Conservation (phyloP, 2,888 invertebrate genomes). For the Cephus rjabovi region DNA sequence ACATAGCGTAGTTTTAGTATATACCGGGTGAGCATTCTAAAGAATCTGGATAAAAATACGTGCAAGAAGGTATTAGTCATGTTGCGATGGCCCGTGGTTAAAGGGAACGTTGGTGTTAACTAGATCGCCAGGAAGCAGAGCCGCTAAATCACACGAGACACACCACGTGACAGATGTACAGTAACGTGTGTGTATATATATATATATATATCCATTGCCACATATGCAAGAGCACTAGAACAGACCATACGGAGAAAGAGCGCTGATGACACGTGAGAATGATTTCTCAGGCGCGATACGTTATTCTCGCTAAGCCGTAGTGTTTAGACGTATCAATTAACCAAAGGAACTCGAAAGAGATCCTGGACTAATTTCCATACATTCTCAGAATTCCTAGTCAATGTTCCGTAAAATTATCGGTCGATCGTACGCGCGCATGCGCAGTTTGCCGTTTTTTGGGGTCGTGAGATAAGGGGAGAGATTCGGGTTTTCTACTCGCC, state of each 20-base stretch:
- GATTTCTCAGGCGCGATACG: conserved; percentile 1
- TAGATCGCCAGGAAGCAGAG: conserved; percentile 54
- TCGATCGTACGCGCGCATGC: conserved; percentile 20
- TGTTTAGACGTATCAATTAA: conserved; percentile 53
- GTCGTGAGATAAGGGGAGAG: background rate
- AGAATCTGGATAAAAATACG: conserved; percentile 53
- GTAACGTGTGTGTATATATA: background rate
- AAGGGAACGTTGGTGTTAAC: conserved; percentile 42
- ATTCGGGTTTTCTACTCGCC: background rate
- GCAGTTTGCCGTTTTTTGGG: background rate
- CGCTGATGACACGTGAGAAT: conserved; percentile 8
- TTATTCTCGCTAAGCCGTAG: background rate
- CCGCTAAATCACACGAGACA: conserved; percentile 50
- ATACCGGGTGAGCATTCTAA: background rate
- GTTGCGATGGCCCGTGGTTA: conserved; percentile 25
- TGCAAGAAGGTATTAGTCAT: conserved; percentile 50
- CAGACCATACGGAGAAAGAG: background rate
- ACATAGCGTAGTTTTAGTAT: background rate
- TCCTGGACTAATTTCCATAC: conserved; percentile 55
- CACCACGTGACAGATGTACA: conserved; percentile 14
- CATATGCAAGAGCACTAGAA: background rate
- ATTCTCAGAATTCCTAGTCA: conserved; percentile 50
- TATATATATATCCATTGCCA: background rate
- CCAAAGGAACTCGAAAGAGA: conserved; percentile 44
- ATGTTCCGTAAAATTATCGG: conserved; percentile 59